Evolutionary conservation across 2,888 invertebrate genomes (phyloP), one percentile per base, ranked within the genome.

Genomic region (Esperia sulphurella): DNA sequence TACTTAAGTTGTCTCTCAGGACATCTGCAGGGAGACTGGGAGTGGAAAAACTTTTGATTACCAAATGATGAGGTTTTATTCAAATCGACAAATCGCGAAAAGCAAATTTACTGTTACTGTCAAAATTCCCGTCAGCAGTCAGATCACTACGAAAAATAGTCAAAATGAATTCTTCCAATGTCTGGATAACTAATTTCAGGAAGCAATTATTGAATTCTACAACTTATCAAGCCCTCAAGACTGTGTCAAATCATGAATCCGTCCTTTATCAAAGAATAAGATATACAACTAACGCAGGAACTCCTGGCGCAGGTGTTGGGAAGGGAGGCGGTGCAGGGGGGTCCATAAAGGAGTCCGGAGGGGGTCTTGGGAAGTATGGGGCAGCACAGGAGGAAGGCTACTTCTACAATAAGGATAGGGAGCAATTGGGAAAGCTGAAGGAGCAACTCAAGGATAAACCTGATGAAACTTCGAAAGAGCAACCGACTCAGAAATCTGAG

Each of bases 381-480:
- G 70, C 78, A 0, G 79, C 79, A 0, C 68, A 78, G 28, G 86
- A 86, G 55, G 86, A 84, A 45, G 71, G 74, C 0, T 86, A 79
- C 60, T 86, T 86, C 65, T 65, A 71, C 47, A 64, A 71, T 29
- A 76, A 83, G 46, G 68, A 75, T 35, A 71, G 55, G 48, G 76
- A 83, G 21, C 71, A 76, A 29, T 30, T 86, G 8, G 61, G 73
- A 48, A 68, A 79, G 48, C 43, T 84, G 0, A 83, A 78, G 52
- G 61, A 79, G 48, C 55, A 65, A 10, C 55, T 67, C 1, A 54
- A 60, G 0, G 52, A 54, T 6, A 44, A 44, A 1, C 33, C 55
- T 0, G 42, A 33, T 2, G 21, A 21, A 21, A 5, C 21, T 21
- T 5, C 21, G 5, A 43, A 43, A 14, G 13, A 13, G 12, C 21